Evolutionary conservation across 2,797 vertebrate species (phyloP).

Genomic region (Enteromius viviparus): DNA sequence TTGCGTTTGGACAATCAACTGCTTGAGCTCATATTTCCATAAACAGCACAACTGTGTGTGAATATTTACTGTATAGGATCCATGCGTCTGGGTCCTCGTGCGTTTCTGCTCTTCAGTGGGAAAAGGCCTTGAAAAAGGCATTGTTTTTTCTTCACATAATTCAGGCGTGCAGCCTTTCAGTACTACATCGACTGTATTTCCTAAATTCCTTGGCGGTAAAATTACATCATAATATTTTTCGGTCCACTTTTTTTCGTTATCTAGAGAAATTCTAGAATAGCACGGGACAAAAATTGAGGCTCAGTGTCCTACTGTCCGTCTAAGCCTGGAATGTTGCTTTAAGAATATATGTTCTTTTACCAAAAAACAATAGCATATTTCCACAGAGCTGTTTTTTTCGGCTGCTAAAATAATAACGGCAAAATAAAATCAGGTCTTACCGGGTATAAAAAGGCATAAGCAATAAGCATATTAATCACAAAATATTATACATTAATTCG

Average conservation of each 20-base stretch:
- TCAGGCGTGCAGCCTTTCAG: background rate
- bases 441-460: background rate
- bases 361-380: conserved; percentile 21
- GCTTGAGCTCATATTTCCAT: conserved; percentile 53
- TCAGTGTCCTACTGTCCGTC: background rate
- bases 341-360: background rate
- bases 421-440: conserved; percentile 13
- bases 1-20: conserved; percentile 99
- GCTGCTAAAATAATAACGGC: background rate
- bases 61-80: conserved; percentile 12
- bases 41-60: conserved; percentile 12
- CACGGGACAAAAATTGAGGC: background rate
- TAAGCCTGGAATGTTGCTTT: conserved; percentile 14
- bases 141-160: conserved; percentile 2
- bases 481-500: background rate
- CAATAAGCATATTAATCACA: background rate
- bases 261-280: background rate
- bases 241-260: conserved; percentile 35
- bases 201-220: background rate
- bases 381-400: background rate
- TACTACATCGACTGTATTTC: background rate
- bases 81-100: conserved; percentile 8
- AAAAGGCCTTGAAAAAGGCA: conserved; percentile 35
- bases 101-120: conserved; percentile 13
- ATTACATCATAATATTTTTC: background rate